Evolutionary conservation across 53 echinoderm and acorn worm species (phyloP).

Genomic region (Luidia sarsii): DNA sequence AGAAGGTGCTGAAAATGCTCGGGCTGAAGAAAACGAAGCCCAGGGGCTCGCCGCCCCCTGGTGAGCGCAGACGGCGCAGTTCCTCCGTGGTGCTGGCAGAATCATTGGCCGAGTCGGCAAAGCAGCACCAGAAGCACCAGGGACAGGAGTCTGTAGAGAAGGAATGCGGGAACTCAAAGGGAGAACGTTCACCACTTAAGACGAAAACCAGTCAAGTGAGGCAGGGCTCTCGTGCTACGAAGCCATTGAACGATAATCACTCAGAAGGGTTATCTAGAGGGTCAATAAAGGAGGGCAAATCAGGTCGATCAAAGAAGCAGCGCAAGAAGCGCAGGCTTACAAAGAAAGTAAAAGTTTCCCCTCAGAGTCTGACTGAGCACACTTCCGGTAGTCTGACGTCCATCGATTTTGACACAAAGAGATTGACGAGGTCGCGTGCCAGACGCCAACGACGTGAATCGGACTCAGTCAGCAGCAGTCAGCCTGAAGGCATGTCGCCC

Average conservation of each 20-base stretch:
- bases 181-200: neutral
- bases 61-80: conserved; percentile 25
- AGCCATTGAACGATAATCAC: neutral
- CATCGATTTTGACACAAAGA: conserved; percentile 26
- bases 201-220: neutral
- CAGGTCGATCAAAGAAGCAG: conserved; percentile 1
- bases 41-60: neutral
- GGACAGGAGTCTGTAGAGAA: neutral
- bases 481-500: conserved; percentile 5
- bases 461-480: conserved; percentile 12
- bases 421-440: conserved; percentile 17
- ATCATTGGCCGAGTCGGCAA: conserved; percentile 33
- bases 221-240: neutral
- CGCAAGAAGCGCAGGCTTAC: conserved; percentile 16
- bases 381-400: conserved; percentile 37
- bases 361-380: conserved; percentile 21
- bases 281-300: conserved; percentile 2
- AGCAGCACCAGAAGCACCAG: neutral
- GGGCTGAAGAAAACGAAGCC: conserved; percentile 24
- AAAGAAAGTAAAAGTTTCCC: conserved; percentile 18
- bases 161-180: neutral
- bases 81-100: conserved; percentile 38
- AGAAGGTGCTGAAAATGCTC: conserved; percentile 36
- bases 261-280: neutral
- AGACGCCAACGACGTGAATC: neutral